Evolutionary conservation across 2,888 invertebrate species (phyloP), one percentile per base, ranked within the genome.

Genomic region (Bhutanitis thaidina): DNA sequence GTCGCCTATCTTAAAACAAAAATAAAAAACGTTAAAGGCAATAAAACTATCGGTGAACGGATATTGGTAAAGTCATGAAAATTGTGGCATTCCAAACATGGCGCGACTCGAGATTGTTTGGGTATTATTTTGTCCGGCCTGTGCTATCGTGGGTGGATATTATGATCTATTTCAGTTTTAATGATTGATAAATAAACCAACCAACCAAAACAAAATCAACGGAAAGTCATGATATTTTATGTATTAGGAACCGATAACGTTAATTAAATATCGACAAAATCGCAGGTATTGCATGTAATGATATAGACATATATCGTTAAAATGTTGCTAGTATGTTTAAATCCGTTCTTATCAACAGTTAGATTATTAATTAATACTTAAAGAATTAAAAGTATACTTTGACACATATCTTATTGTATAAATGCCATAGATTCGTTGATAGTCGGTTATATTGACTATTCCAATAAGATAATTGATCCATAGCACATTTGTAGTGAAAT

Each of bases 121-220:
- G 54, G 43, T 55, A 54, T 53, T 52, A 47, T 50, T 54, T 52
- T 50, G 50, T 53, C 36, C 46, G 46, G 30, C 30, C 49, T 1
- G 47, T 48, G 50, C 39, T 38, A 43, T 51, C 37, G 47, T 45
- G 51, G 49, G 20, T 32, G 35, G 20, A 40, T 41, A 46, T 45
- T 32, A 47, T 32, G 27, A 48, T 54, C 73, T 79, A 77, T 79
- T 80, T 78, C 64, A 58, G 76, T 77, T 79, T 80, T 78, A 77
- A 75, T 70, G 75, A 77, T 78, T 77, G 64, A 68, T 69, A 71
- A 59, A 64, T 76, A 70, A 73, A 75, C 69, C 65, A 54, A n/a
- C n/a, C n/a, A n/a, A n/a, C n/a, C n/a, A n/a, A n/a, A n/a, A n/a
- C n/a, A n/a, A n/a, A n/a, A n/a, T n/a, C n/a, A n/a, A 61, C 64